phyloP scores from a whole-genome alignment of 2,797 vertebrate species.

The Dallia pectoralis region DNA sequence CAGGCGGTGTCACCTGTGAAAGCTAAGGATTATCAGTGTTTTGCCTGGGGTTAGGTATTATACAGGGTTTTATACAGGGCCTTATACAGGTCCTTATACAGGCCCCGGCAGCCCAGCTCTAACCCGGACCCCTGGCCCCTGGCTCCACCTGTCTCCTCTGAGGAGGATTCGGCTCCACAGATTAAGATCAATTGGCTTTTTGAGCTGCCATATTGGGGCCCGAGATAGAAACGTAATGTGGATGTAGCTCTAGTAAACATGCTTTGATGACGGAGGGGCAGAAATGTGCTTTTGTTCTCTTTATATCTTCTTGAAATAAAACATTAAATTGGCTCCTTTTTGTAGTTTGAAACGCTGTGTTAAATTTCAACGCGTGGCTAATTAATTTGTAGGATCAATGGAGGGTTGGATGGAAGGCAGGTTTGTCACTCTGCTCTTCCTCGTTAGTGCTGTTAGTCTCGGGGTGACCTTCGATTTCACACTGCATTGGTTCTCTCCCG shows the following conservation, averaged over 20 bases:
- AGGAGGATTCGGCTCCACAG: slow-evolving; percentile 46
- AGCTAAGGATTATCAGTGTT: slow-evolving; percentile 64
- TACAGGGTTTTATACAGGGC: too few relatives aligned
- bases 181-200: slow-evolving; percentile 69
- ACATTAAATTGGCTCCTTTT: slow-evolving; percentile 46
- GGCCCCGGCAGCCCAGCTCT: too few relatives aligned
- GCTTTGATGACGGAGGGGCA: slow-evolving; percentile 52
- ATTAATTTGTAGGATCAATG: slow-evolving; percentile 67
- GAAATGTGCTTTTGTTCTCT: slow-evolving; percentile 38
- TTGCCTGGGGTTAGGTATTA: slow-evolving; percentile 65
- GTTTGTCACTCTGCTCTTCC: slow-evolving; percentile 69
- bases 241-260: slow-evolving; percentile 53
- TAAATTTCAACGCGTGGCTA: slow-evolving; percentile 65
- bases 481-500: slow-evolving; percentile 75
- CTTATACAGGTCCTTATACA: too few relatives aligned
- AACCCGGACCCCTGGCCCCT: too few relatives aligned
- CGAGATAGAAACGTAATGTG: slow-evolving; percentile 62
- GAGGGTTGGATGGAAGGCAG: slow-evolving; percentile 58
- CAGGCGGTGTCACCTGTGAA: slow-evolving; percentile 70
- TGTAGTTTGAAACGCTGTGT: slow-evolving; percentile 61
- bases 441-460: slow-evolving; percentile 77
- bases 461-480: slow-evolving; percentile 81
- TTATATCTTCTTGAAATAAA: slow-evolving; percentile 55
- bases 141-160: slow-evolving; percentile 32
- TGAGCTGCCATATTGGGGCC: slow-evolving; percentile 63